Base-by-base conservation (phyloP, 35 echinoderm and acorn worm genomes). In the Amphiura filiformis region DNA sequence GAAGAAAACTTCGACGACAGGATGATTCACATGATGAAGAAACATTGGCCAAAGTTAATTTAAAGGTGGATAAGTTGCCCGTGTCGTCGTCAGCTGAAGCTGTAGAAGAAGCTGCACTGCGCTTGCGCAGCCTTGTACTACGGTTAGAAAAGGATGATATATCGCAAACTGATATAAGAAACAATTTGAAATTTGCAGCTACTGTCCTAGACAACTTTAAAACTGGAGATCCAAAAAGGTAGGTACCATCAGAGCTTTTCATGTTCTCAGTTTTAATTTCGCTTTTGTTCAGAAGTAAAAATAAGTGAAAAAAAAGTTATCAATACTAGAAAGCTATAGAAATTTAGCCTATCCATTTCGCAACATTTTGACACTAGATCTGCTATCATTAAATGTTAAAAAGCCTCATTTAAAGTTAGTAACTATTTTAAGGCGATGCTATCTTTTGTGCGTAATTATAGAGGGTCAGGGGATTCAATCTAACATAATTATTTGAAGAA, bases 131-230 rank as follows among this genome's bases (percentile, higher is more conserved):
- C 78, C 88, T 96, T 13, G 90, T 96, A 3, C 56, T 96, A 65
- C 81, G 94, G 39, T 57, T 96, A 47, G 94, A 96, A 22, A 96
- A 89, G 75, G 94, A 96, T 37, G 88, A 91, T 14, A 38, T 96
- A 44, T 92, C 94, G 17, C 88, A 76, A 34, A 89, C 88, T 28
- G 89, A 96, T 78, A 39, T 96, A 18, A 92, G 87, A 61, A 88
- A 92, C 32, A 96, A 96, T 44, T 77, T 96, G 39, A 81, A 96
- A 80, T 96, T 92, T 81, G 94, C 94, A 39, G 94, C 86, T 1
- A 56, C 82, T 39, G 94, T 96, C 0, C 52, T 96, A 32, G 94
- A 96, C 52, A 81, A 82, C 39, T 76, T 96, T 1, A 78, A 85
- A 81, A 26, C 61, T 26, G 75, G 61, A 38, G 94, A 96, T 84